Evolutionary conservation across 1,140 invertebrate species (phyloP).

Genomic region (Penaeus vannamei): DNA sequence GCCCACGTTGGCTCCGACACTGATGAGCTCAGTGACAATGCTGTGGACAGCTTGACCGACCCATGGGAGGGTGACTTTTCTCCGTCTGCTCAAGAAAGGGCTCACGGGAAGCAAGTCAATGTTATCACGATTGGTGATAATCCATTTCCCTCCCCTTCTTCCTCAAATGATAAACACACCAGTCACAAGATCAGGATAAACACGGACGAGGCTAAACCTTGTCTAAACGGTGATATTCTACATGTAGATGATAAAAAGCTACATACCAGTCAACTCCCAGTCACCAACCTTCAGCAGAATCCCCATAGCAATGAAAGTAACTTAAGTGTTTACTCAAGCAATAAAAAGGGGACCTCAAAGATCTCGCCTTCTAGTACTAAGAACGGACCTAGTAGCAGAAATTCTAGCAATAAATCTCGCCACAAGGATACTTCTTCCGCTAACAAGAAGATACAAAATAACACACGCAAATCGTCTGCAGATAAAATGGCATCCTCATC

Average conservation of each 20-base stretch:
- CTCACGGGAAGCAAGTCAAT: slow-evolving; percentile 48
- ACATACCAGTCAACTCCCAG: neutral
- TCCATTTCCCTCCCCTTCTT: neutral
- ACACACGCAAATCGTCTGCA: neutral
- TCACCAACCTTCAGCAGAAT: too few relatives aligned
- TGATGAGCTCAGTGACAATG: slow-evolving; percentile 67
- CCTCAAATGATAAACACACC: neutral
- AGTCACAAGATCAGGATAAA: slow-evolving; percentile 43
- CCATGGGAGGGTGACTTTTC: slow-evolving; percentile 46
- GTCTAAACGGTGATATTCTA: slow-evolving; percentile 17
- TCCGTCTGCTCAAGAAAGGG: neutral
- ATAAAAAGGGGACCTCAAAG: too few relatives aligned
- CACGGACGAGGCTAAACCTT: neutral
- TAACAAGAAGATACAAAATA: neutral
- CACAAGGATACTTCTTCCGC: too few relatives aligned
- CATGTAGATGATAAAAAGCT: neutral
- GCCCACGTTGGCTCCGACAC: slow-evolving; percentile 55
- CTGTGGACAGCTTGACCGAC: slow-evolving; percentile 46
- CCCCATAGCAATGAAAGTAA: too few relatives aligned
- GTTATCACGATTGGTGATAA: slow-evolving; percentile 58
- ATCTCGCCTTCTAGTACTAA: too few relatives aligned
- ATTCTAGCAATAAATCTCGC: too few relatives aligned
- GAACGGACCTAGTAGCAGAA: too few relatives aligned
- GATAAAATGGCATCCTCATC: neutral
- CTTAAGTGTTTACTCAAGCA: too few relatives aligned